Evolutionary conservation across 2,888 invertebrate genomes (phyloP).

Genomic region (Terebella lapidaria): DNA sequence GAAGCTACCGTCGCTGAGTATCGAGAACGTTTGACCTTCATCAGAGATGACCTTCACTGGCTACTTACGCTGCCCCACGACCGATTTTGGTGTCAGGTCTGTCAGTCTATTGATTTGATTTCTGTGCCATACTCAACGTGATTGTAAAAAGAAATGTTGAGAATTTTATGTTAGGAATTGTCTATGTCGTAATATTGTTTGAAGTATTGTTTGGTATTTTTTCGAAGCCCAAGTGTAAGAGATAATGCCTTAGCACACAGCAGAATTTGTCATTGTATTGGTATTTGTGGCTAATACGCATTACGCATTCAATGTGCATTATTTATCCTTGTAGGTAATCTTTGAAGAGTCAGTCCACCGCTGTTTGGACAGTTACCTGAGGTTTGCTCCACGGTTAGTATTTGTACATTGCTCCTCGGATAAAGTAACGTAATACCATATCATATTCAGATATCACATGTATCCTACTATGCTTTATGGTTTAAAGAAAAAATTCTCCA

Average conservation of each 20-base stretch:
- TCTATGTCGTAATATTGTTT: too few species aligned
- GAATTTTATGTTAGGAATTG: too few species aligned
- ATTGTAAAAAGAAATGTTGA: not conserved
- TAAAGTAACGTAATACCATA: not conserved
- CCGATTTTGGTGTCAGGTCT: conserved; percentile 58
- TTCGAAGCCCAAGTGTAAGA: too few species aligned
- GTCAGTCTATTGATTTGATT: not conserved
- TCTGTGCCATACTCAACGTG: not conserved
- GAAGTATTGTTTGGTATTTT: too few species aligned
- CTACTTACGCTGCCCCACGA: conserved; percentile 66
- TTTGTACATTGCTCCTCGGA: not conserved
- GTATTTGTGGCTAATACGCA: not conserved
- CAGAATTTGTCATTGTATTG: too few species aligned
- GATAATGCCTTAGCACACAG: too few species aligned
- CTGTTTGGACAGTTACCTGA: conserved; percentile 68
- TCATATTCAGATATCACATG: too few species aligned
- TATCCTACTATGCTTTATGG: too few species aligned
- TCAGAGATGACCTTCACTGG: conserved; percentile 67
- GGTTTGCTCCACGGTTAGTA: conserved; percentile 60
- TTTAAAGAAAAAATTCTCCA: too few species aligned
- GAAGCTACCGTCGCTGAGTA: conserved; percentile 59
- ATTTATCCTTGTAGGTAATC: conserved; percentile 59
- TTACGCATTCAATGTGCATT: not conserved
- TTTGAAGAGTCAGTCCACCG: conserved; percentile 64
- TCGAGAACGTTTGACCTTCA: conserved; percentile 62